A percentile compares a stretch with the other conserved stretches of the same genome.
These are phyloP conservation scores for Lasioglossum baleicum DNA, from an alignment of 1,140 invertebrate species.

Conservation along the genomic window DNA sequence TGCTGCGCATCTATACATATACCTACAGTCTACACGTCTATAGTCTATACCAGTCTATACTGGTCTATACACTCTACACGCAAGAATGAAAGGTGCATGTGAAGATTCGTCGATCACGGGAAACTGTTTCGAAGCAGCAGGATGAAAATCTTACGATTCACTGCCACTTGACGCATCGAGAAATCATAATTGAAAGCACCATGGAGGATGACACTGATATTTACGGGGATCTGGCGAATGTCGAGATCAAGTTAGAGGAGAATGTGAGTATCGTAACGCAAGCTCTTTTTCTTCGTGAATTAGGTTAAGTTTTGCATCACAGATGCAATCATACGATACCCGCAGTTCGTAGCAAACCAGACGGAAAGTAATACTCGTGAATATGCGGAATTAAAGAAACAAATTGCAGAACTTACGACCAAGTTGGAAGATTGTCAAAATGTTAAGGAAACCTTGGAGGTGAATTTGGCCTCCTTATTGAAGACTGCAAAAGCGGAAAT, in stretches of 20 bases:
- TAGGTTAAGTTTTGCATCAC: constrained; percentile 37
- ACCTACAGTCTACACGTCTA: no score
- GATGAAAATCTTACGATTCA: neutral
- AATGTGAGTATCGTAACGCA: constrained; percentile 46
- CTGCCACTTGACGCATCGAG: neutral
- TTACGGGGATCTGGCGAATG: constrained; percentile 70
- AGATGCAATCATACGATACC: neutral
- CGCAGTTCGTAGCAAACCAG: constrained; percentile 1
- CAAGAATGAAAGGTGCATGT: neutral
- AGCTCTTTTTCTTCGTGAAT: constrained; percentile 3
- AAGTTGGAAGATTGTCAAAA: constrained; percentile 56
- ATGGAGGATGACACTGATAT: constrained; percentile 75
- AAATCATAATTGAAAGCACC: constrained; percentile 25
- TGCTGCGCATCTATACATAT: no score
- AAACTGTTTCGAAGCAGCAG: neutral
- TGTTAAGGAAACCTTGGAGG: constrained; percentile 65
- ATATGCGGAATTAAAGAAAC: constrained; percentile 52
- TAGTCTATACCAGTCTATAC: no score
- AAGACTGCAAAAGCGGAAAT: constrained; percentile 79
- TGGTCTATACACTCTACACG: no score
- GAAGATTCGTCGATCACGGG: neutral
- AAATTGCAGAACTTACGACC: constrained; percentile 44
- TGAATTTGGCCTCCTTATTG: constrained; percentile 76
- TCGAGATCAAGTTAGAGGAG: constrained; percentile 35
- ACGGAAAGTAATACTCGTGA: constrained; percentile 44